Base-by-base conservation (phyloP, 2,113 vertebrate genomes). In the Neoarius graeffei region DNA sequence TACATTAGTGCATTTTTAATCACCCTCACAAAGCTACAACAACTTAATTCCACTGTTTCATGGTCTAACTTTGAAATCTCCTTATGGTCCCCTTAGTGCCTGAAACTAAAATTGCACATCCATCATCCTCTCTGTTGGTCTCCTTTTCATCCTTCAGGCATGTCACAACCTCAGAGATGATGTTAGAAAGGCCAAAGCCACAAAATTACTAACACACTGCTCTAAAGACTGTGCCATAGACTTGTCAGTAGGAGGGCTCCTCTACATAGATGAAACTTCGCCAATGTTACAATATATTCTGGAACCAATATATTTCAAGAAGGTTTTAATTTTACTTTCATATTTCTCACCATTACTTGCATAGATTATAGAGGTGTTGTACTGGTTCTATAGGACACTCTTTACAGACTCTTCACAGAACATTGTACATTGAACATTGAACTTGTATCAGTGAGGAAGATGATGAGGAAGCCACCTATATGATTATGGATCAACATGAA, bases 121-220 rank as follows among this genome's bases (percentile, higher is more conserved):
- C 14, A 56, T 80, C 76, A 80, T 57, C 52, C 5, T 54, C 76
- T 80, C 25, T 4, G 17, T 59, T 81, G 20, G 54, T 81, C 79
- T 20, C 52, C 8, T 59, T 81, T 59, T 81, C 56, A 81, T 57
- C 54, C 79, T 81, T 81, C 56, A 81, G 79, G 27, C 56, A 59
- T 59, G n/a, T 59, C 77, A 57, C n/a, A 80, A 19, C 6, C 14
- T 30, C 3, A 80, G n/a, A 57, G 77, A 80, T 80, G 15, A 52
- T 30, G 7, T 80, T 80, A 57, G 7, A 80, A 80, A 80, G 56
- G 56, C 56, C 79, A 59, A 30, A 79, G 52, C 13, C 48, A 52
- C 48, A 76, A 76, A 52, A 76, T 76, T n/a, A 79, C 76, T 56
- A 27, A 13, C 48, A 52, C 4, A 52, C 73, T 76, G 48, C 42